Evolutionary conservation across 2,113 vertebrate genomes (phyloP).

Genomic region (Hippocampus mohnikei): DNA sequence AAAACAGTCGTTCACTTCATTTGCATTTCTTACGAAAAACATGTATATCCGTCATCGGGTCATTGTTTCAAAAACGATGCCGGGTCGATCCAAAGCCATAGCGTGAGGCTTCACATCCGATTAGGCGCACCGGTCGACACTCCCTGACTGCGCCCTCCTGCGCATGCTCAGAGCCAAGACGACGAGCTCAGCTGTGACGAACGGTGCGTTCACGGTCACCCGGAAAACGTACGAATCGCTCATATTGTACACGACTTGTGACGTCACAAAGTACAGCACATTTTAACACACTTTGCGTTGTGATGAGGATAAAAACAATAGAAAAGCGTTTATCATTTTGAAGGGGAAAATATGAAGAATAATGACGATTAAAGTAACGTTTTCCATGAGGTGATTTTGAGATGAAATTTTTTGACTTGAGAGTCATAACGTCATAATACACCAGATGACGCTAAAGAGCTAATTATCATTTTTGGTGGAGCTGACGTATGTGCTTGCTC

Average conservation of each 20-base stretch:
- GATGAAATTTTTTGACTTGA: too few species aligned
- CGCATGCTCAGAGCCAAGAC: conserved; percentile 57
- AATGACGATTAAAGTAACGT: too few species aligned
- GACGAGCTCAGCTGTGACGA: conserved; percentile 37
- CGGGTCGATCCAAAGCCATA: conserved; percentile 34
- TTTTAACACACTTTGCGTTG: not conserved
- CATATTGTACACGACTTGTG: not conserved
- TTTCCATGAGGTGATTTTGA: too few species aligned
- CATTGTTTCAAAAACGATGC: conserved; percentile 59
- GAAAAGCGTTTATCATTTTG: not conserved
- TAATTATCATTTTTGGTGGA: too few species aligned
- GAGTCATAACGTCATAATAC: too few species aligned
- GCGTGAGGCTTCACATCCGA: not conserved
- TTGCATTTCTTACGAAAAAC: conserved; percentile 5
- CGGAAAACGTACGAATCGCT: not conserved
- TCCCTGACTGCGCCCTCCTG: conserved; percentile 54
- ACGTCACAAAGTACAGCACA: not conserved
- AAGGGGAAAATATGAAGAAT: not conserved
- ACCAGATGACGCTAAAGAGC: too few species aligned
- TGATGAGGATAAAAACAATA: not conserved
- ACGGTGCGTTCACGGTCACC: conserved; percentile 55
- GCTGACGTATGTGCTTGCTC: too few species aligned
- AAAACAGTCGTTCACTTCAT: conserved; percentile 2
- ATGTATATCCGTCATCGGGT: conserved; percentile 15
- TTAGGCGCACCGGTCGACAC: conserved; percentile 66